Base-by-base conservation (phyloP, 2,888 invertebrate species). In the Drosophila recens region DNA sequence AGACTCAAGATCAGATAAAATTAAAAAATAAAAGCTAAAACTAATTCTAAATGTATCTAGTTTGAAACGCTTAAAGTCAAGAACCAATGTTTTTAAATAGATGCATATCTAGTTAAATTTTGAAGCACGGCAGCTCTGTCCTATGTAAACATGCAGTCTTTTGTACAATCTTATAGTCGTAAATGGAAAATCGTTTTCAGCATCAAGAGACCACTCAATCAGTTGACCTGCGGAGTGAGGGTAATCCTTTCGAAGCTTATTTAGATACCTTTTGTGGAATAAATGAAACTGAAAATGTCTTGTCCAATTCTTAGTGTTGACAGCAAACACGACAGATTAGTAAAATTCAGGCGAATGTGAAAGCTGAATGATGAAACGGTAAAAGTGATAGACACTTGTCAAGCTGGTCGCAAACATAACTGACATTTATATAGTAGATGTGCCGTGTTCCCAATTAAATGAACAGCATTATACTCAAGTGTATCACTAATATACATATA, bases 351-450 rank as follows among this genome's bases (percentile, higher is more conserved):
- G 23, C n/a, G 0, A 33, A 49, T 62, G 27, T 71, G 52, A 17
- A 30, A 4, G 34, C 27, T 23, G 10, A 52, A 38, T 38, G 38
- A 9, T 20, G 17, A 51, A 17, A 11, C 11, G 49, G 4, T n/a
- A 17, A 36, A 56, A 53, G 20, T 56, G 54, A 79, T 27, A 27
- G 27, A 27, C 27, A 27, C 27, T 27, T 27, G 27, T 27, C 27
- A 27, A 27, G 65, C 52, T 49, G 30, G 48, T 36, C 48, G 40
- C 70, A 68, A 61, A 67, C 75, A 68, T 49, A 59, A 72, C 65
- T 76, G 72, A 69, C 89, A 76, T 82, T 86, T 76, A 74, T 83
- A 86, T 86, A 86, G 73, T 89, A 86, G 80, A 82, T 86, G 82
- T 73, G 61, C 27, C 65, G 34, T 70, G 70, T 73, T 54, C 72